These are phyloP conservation scores for Petrolisthes cinctipes DNA, from an alignment of 2,888 invertebrate species.

Conservation along the genomic window DNA sequence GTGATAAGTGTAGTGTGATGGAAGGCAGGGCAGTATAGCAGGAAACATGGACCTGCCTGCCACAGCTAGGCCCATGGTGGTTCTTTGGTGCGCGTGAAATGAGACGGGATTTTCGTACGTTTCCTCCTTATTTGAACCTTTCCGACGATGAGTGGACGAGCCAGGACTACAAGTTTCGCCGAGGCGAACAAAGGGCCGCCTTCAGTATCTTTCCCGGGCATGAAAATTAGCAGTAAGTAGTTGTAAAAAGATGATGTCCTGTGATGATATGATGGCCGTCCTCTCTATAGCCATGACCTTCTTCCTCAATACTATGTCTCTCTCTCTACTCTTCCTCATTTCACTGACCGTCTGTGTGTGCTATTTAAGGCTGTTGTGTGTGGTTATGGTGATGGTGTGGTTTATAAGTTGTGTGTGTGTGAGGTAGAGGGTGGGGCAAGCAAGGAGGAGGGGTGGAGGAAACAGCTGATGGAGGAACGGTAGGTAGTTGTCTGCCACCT, in stretches of 20 bases:
- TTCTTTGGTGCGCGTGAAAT: slow-evolving; percentile 47
- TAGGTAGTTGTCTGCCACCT: neutral
- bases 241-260: no score
- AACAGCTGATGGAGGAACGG: slow-evolving; percentile 15
- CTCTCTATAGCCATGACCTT: slow-evolving; percentile 6
- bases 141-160: slow-evolving; percentile 65
- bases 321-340: neutral
- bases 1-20: slow-evolving; percentile 38
- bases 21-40: slow-evolving; percentile 28
- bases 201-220: slow-evolving; percentile 57
- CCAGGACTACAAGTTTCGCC: slow-evolving; percentile 65
- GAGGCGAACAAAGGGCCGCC: slow-evolving; percentile 65
- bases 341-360: neutral
- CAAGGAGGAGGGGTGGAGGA: slow-evolving; percentile 16
- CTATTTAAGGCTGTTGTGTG: neutral
- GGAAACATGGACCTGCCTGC: slow-evolving; percentile 53
- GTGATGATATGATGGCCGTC: slow-evolving; percentile 24
- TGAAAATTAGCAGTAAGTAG: slow-evolving; percentile 61
- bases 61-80: slow-evolving; percentile 33
- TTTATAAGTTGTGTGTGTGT: neutral
- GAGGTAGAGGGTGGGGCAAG: neutral
- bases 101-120: slow-evolving; percentile 50
- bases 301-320: neutral
- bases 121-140: slow-evolving; percentile 53
- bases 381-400: neutral